Evolutionary conservation across 35 echinoderm and acorn worm genomes (phyloP), one percentile per base, ranked within the genome.

Genomic region (Chiridota heheva): DNA sequence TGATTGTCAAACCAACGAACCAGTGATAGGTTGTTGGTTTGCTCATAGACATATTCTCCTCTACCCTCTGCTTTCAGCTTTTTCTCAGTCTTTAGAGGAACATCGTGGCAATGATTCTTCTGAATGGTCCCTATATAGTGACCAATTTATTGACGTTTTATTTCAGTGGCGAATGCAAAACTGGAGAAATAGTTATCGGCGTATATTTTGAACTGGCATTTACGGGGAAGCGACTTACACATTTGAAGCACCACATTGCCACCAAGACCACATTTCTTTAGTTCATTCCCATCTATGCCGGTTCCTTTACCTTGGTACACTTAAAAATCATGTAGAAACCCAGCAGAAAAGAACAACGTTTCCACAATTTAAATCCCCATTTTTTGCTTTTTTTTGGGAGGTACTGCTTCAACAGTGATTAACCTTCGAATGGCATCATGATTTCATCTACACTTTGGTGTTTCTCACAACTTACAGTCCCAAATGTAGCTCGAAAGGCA

Each of bases 1-100:
- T 66, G 31, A 17, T 66, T 66, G 63, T 66, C 63, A 66, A 34
- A 66, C 63, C 63, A 66, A 33, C 63, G 63, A 36, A 66, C 63
- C 18, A 26, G 7, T 63, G 7, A 7, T 29, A 63, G 25, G 25
- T 10, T 63, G 46, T n/a, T 51, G 46, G 7, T 51, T n/a, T n/a
- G 47, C n/a, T 51, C 47, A 51, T 51, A 51, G 8, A 51, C 47
- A n/a, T 51, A 51, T 51, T 8, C 47, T 51, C 47, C 47, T 51
- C 47, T 51, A 51, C 47, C 47, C 47, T 51, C 47, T 51, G 47
- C n/a, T 51, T 51, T 51, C 47, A 51, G n/a, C n/a, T 51, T n/a
- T n/a, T 51, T 51, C 20, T 7, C 46, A 60, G n/a, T n/a, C n/a
- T n/a, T n/a, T n/a, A n/a, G n/a, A n/a, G n/a, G n/a, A n/a, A n/a